phyloP scores from a whole-genome alignment of 2,113 vertebrate genomes.

The Dissostichus mawsoni region DNA sequence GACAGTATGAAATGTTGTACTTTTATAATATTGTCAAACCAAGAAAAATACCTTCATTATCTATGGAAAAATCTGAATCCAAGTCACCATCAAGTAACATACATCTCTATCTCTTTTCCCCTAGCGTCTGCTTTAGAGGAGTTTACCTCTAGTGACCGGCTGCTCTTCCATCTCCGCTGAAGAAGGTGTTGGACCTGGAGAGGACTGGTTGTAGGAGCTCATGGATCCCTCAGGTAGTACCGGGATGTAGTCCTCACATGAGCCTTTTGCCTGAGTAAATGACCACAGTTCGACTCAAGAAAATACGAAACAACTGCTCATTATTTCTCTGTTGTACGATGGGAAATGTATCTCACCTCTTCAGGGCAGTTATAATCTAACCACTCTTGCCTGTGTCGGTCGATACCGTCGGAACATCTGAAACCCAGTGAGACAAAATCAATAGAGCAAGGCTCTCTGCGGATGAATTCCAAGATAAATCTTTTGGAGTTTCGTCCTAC shows the following conservation, averaged over 20 bases:
- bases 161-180: slow-evolving; percentile 74
- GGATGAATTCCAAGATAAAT: neutral
- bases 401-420: slow-evolving; percentile 96
- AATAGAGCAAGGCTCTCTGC: neutral
- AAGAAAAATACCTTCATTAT: neutral
- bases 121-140: neutral
- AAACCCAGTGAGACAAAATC: slow-evolving; percentile 42
- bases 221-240: slow-evolving; percentile 71
- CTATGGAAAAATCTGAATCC: neutral
- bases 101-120: no score
- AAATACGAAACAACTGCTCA: neutral
- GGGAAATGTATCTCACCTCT: slow-evolving; percentile 83
- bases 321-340: neutral
- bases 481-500: slow-evolving; percentile 69
- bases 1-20: neutral
- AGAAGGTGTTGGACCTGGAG: slow-evolving; percentile 73
- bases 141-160: slow-evolving; percentile 88
- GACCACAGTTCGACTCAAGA: slow-evolving; percentile 14
- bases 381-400: slow-evolving; percentile 94
- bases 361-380: slow-evolving; percentile 90
- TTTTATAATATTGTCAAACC: neutral
- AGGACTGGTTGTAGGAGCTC: slow-evolving; percentile 67
- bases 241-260: slow-evolving; percentile 87
- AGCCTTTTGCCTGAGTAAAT: slow-evolving; percentile 81
- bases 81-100: neutral